Evolutionary conservation across 2,113 vertebrate species (phyloP).

Genomic region (Onychostoma macrolepis): DNA sequence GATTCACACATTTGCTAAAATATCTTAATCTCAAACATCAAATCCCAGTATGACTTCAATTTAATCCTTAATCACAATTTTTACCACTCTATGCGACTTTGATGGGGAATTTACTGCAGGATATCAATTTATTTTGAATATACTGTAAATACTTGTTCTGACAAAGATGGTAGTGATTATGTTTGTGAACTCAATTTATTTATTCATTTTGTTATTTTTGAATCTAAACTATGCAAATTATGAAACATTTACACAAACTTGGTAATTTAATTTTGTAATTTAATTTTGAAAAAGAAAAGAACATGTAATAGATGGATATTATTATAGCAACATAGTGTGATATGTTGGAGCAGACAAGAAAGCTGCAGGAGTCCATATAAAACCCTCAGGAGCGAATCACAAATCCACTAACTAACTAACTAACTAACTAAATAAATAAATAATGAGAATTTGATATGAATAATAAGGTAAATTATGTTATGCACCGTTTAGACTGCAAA

Average conservation of each 20-base stretch:
- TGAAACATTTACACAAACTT: neutral
- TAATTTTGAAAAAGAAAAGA: neutral
- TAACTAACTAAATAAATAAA: neutral
- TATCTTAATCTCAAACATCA: neutral
- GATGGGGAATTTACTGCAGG: neutral
- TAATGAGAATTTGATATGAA: neutral
- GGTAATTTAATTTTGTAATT: neutral
- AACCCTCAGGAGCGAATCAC: neutral
- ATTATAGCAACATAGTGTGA: neutral
- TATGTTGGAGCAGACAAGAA: neutral
- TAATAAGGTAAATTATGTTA: neutral
- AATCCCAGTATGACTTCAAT: neutral
- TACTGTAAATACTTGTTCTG: neutral
- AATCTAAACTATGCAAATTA: neutral
- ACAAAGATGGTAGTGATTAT: neutral
- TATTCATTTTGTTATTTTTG: neutral
- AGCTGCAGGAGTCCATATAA: neutral
- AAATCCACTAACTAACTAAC: neutral
- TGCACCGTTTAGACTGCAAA: neutral
- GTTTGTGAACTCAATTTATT: slow-evolving; percentile 8
- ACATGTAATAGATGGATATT: neutral
- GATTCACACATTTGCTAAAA: neutral
- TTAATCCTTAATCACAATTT: neutral
- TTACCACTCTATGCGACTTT: neutral
- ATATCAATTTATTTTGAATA: neutral